A percentile compares a stretch with the other conserved stretches of the same genome.
Evolutionary conservation across 2,888 invertebrate genomes (phyloP).

Genomic region (Hipparchia semele): DNA sequence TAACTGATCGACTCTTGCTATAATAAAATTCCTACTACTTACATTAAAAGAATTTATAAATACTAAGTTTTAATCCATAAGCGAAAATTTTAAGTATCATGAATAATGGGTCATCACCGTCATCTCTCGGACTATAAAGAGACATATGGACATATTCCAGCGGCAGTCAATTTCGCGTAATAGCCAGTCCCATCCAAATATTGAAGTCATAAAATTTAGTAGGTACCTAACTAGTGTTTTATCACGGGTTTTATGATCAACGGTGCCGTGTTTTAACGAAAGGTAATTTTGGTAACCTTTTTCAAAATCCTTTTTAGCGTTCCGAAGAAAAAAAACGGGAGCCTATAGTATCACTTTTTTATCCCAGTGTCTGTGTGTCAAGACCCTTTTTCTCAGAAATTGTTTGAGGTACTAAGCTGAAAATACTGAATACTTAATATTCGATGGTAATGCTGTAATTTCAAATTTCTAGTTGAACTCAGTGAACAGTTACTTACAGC

Average conservation of each 20-base stretch:
- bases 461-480: no score
- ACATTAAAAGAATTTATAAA: no score
- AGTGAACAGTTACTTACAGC: no score
- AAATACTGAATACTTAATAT: no score
- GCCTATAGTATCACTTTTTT: no score
- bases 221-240: slow-evolving; percentile 27
- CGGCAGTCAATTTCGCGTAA: slow-evolving; percentile 22
- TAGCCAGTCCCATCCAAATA: slow-evolving; percentile 23
- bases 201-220: slow-evolving; percentile 27
- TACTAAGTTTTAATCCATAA: neutral
- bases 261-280: slow-evolving; percentile 14
- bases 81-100: neutral
- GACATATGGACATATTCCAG: slow-evolving; percentile 27
- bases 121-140: slow-evolving; percentile 8
- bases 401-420: no score
- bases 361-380: no score
- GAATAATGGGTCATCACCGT: neutral
- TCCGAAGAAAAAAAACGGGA: no score
- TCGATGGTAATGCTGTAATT: no score
- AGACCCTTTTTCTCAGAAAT: no score
- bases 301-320: neutral
- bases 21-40: no score
- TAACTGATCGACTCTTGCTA: no score
- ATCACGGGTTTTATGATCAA: slow-evolving; percentile 26
- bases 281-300: neutral